Evolutionary conservation across 2,113 vertebrate genomes (phyloP), one percentile per base, ranked within the genome.

Genomic region (Lamprotornis superbus): DNA sequence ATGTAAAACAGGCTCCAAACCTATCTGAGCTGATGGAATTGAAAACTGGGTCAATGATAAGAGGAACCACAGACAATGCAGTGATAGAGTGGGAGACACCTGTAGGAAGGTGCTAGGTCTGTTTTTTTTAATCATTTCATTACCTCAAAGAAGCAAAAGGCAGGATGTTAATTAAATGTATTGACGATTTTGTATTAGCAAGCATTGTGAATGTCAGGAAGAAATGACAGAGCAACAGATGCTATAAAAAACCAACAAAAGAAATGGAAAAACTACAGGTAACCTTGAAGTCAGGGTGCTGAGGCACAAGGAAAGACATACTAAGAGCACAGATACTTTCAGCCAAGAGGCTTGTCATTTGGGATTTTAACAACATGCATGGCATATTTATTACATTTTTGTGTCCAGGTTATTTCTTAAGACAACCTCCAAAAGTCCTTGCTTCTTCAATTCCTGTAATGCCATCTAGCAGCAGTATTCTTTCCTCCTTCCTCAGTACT

Each of bases 91-190:
- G 69, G 80, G 55, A 90, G 56, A 90, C n/a, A 88, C 79, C 90
- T 83, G 65, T 60, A 56, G 81, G 73, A 96, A 92, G 60, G 64
- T 12, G 3, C 46, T 86, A 49, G 71, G 31, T 60, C 68, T 93
- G 49, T 8, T 93, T 96, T 95, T 89, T 84, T 92, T 80, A 90
- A 86, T 70, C 59, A 88, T 93, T 94, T 95, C 68, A 91, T 90
- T 93, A 91, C 25, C 35, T 78, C 12, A 4, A 75, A 82, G 90
- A 67, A 65, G 47, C n/a, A 11, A 92, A 93, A 92, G 88, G 70
- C 31, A 75, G 57, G 57, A 71, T 40, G 37, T 83, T 92, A 88
- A 94, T 94, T 90, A 93, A 90, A 83, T 30, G 3, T 81, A 95
- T 90, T 81, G 88, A 90, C 0, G 0, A 68, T 89, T 86, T 92